phyloP scores from a whole-genome alignment of 1,140 invertebrate genomes.

The Homalodisca vitripennis region DNA sequence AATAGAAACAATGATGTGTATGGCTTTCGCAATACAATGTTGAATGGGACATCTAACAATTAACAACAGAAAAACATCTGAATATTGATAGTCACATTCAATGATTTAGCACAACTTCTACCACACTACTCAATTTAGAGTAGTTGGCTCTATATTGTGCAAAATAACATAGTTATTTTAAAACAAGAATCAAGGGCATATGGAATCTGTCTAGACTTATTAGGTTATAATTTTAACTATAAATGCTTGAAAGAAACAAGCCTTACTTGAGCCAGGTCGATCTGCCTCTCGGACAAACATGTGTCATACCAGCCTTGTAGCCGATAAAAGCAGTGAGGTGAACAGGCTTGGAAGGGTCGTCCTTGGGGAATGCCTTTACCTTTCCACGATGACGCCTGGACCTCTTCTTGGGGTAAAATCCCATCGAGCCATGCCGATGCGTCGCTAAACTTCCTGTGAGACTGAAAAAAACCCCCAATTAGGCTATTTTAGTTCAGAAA shows the following conservation, averaged over 20 bases:
- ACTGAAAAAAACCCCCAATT: constrained; percentile 81
- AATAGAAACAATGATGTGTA: no score
- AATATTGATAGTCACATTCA: no score
- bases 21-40: no score
- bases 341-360: constrained; percentile 94
- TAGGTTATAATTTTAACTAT: no score
- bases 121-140: not conserved
- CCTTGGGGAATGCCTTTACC: constrained; percentile 99
- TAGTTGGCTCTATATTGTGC: not conserved
- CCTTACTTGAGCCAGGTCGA: constrained; percentile 96
- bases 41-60: no score
- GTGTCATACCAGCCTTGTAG: constrained; percentile 99
- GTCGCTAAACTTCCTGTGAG: constrained; percentile 99
- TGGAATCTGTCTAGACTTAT: no score
- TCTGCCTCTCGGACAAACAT: constrained; percentile 98
- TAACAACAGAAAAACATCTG: no score
- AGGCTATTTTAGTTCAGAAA: no score
- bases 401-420: constrained; percentile 98
- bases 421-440: constrained; percentile 99
- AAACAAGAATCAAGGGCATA: no score
- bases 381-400: constrained; percentile 95
- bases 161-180: no score
- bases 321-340: constrained; percentile 97
- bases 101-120: not conserved
- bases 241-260: not conserved